Conservation (phyloP, 2,888 invertebrate genomes). For the Euspilapteryx auroguttella region DNA sequence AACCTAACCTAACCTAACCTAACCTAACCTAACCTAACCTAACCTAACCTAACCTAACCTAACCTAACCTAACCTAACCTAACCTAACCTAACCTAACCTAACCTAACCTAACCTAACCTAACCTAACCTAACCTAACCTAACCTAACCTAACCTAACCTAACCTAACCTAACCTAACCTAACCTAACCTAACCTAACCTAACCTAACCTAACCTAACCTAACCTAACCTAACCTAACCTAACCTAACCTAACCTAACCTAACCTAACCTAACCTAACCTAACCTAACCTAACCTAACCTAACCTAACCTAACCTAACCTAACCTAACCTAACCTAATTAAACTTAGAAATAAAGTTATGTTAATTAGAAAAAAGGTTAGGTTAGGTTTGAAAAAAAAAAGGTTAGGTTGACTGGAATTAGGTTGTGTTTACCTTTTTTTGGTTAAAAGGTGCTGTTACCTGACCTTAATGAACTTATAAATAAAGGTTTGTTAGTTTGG, state of each 20-base stretch:
- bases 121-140: constrained; percentile 9
- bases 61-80: constrained; percentile 9
- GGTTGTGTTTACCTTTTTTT: too few species aligned
- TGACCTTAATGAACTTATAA: too few species aligned
- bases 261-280: constrained; percentile 11
- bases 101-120: constrained; percentile 9
- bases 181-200: constrained; percentile 11
- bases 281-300: constrained; percentile 8
- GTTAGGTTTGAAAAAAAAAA: too few species aligned
- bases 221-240: constrained; percentile 11
- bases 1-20: constrained; percentile 8
- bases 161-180: constrained; percentile 11
- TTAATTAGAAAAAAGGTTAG: too few species aligned
- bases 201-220: constrained; percentile 10
- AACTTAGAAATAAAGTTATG: too few species aligned
- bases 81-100: constrained; percentile 10
- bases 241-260: constrained; percentile 11
- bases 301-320: constrained; percentile 8
- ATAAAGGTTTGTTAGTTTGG: too few species aligned
- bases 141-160: constrained; percentile 11
- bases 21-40: constrained; percentile 9
- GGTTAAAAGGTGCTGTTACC: too few species aligned
- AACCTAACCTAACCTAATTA: constrained; percentile 7
- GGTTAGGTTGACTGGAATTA: too few species aligned
- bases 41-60: constrained; percentile 9